Evolutionary conservation across 2,113 vertebrate species (phyloP).

Genomic region (Saguinus midas): DNA sequence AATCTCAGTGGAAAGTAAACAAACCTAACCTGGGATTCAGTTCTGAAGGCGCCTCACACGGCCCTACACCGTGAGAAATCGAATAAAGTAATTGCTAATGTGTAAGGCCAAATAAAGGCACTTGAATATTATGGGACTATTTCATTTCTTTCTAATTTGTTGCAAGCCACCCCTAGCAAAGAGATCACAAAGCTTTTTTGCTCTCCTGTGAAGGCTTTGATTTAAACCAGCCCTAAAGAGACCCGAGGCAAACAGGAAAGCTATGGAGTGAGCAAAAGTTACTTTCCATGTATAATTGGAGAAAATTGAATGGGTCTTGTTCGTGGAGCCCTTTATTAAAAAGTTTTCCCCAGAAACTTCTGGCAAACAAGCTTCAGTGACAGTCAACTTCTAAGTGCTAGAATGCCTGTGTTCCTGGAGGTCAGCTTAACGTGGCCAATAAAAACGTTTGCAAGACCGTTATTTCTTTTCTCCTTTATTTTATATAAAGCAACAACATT

Average conservation of each 20-base stretch:
- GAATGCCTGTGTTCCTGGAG: background rate
- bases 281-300: conserved; percentile 58
- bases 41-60: background rate
- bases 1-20: background rate
- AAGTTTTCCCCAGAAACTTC: conserved; percentile 59
- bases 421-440: background rate
- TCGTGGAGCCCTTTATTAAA: conserved; percentile 49
- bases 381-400: background rate
- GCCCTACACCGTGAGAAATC: background rate
- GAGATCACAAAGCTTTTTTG: conserved; percentile 35
- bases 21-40: background rate
- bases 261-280: background rate
- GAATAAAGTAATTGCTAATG: background rate
- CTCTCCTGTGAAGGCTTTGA: conserved; percentile 18
- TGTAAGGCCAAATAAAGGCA: background rate
- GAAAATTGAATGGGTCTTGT: conserved; percentile 36
- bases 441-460: background rate
- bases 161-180: conserved; percentile 15
- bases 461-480: background rate
- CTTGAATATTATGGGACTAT: background rate
- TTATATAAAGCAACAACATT: background rate
- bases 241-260: conserved; percentile 51
- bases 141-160: conserved; percentile 56
- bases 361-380: conserved; percentile 3
- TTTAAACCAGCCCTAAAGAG: conserved; percentile 45